Conservation (phyloP, 2,888 invertebrate genomes). For the Melolontha melolontha region DNA sequence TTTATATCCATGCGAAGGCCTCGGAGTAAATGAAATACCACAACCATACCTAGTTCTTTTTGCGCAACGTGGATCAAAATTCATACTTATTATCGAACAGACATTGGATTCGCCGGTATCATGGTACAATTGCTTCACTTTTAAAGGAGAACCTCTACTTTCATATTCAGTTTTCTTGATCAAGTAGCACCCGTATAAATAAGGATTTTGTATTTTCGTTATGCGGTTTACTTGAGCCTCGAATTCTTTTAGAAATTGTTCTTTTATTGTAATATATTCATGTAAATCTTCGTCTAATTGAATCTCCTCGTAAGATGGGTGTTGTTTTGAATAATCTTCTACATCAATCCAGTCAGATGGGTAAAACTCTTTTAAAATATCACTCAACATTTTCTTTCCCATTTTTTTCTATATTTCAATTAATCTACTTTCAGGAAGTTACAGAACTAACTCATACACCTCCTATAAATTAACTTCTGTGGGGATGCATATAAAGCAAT, state of each 20-base stretch:
- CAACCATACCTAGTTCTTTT: constrained; percentile 53
- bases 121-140: constrained; percentile 52
- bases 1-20: constrained; percentile 52
- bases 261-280: no score
- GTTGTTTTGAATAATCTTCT: no score
- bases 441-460: no score
- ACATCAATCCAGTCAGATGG: no score
- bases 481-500: no score
- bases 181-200: constrained; percentile 53
- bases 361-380: no score
- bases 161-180: constrained; percentile 53
- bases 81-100: constrained; percentile 53
- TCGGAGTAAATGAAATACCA: constrained; percentile 57
- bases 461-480: no score
- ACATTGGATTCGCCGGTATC: constrained; percentile 53
- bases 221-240: constrained; percentile 25
- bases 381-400: no score
- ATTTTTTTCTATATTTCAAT: no score
- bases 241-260: background rate
- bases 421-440: no score
- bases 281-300: no score
- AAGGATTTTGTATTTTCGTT: constrained; percentile 55
- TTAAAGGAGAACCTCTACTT: constrained; percentile 41
- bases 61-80: constrained; percentile 57
- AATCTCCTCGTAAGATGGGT: no score